A percentile compares a stretch with the other conserved stretches of the same genome.
These are phyloP conservation scores for Callopanchax toddi DNA, from an alignment of 2,113 vertebrate species.

Conservation along the genomic window DNA sequence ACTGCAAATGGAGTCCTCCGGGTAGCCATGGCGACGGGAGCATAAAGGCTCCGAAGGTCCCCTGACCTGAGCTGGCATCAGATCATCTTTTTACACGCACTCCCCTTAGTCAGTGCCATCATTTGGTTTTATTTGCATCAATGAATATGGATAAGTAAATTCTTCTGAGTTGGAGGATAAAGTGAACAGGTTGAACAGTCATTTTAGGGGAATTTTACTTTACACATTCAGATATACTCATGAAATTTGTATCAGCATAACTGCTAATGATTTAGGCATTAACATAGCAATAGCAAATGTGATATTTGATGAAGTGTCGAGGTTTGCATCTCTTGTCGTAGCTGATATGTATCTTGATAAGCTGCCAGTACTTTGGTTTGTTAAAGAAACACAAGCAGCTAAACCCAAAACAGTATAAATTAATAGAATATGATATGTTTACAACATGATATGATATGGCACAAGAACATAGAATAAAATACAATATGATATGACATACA, in stretches of 20 bases:
- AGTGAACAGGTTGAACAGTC: constrained; percentile 25
- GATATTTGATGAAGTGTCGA: too few relatives aligned
- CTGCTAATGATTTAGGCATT: neutral
- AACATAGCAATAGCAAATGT: too few relatives aligned
- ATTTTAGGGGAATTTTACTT: neutral
- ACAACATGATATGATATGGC: too few relatives aligned
- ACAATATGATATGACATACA: too few relatives aligned
- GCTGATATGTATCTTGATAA: too few relatives aligned
- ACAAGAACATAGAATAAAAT: too few relatives aligned
- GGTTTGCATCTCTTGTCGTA: too few relatives aligned
- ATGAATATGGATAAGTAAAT: constrained; percentile 59
- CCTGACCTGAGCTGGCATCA: constrained; percentile 57
- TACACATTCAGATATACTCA: neutral
- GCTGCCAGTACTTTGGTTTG: too few relatives aligned
- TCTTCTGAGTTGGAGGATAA: constrained; percentile 23
- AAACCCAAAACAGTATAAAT: too few relatives aligned
- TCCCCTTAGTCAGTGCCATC: constrained; percentile 22
- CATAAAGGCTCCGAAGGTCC: constrained; percentile 48
- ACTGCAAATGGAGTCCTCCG: constrained; percentile 66
- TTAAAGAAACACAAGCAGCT: too few relatives aligned
- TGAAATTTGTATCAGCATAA: neutral
- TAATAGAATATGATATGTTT: too few relatives aligned
- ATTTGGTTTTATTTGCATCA: constrained; percentile 45
- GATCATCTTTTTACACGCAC: constrained; percentile 43
- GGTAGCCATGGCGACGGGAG: constrained; percentile 61